Evolutionary conservation across 2,797 vertebrate species (phyloP), one percentile per base, ranked within the genome.

Genomic region (Tangara arthus): DNA sequence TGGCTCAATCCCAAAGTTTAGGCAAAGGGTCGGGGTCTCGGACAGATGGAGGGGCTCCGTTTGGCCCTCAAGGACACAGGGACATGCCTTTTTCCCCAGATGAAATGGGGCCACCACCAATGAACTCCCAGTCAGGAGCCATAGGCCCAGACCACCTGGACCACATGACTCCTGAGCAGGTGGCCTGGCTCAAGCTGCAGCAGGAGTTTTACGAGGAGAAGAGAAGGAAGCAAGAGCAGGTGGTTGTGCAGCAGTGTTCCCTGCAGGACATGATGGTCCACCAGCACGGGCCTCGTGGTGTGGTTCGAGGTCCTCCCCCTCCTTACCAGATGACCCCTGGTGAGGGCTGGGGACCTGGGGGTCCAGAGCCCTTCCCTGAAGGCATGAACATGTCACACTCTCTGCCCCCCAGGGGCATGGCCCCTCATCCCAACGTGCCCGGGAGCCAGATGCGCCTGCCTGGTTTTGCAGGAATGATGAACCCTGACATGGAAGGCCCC

Each of bases 121-220:
- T 99, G 93, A 98, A 98, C 97, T 98, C 98, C 24, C 98, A 98
- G 94, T 93, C 98, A 23, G 98, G 98, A 94, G 97, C 98, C 69
- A 91, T 96, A 83, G 98, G 97, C 34, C 98, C 98, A 17, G 99
- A 98, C 92, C 99, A 99, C 44, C 97, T 99, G 71, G 99, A 99
- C 92, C 99, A 99, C 75, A 99, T 99, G 99, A 99, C 99, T 73
- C 99, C 99, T 5, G 99, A 99, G 97, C 99, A 99, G 96, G 98
- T 99, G 92, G 99, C 99, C 0, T 99, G 99, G 99, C 97, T 99
- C 71, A 99, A 99, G 95, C 96, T 99, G 87, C 99, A 99, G 96
- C 99, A 99, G 97, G 99, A 99, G 95, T 99, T 99, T 84, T 99
- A 99, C 0, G 99, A 99, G 94, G 99, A 99, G 95, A 99, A 99